Conservation (phyloP, 2,113 vertebrate species). For the Cacatua alba region DNA sequence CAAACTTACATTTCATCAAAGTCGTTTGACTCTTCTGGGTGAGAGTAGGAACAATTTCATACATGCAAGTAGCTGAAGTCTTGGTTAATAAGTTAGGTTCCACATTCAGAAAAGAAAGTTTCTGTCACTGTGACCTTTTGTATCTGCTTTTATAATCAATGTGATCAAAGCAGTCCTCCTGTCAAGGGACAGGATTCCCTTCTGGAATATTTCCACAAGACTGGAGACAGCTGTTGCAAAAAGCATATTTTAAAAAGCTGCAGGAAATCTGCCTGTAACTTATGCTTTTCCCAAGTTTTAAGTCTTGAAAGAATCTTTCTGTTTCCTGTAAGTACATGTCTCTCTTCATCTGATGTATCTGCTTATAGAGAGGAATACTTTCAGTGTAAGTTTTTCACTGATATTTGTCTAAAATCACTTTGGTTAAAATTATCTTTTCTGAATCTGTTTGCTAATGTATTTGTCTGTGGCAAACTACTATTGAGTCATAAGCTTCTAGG, state of each 20-base stretch:
- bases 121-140: conserved; percentile 23
- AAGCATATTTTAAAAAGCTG: conserved; percentile 43
- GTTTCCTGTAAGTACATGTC: not conserved
- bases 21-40: not conserved
- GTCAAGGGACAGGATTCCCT: conserved; percentile 47
- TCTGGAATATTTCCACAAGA: conserved; percentile 57
- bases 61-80: not conserved
- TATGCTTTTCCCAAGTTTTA: conserved; percentile 40
- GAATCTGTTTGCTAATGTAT: not conserved
- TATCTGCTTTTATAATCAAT: conserved; percentile 61
- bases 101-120: conserved; percentile 27
- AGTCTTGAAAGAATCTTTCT: conserved; percentile 34
- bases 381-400: not conserved
- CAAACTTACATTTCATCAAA: conserved; percentile 6
- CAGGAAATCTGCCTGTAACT: conserved; percentile 33
- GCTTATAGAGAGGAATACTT: not conserved
- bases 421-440: not conserved
- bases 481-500: not conserved
- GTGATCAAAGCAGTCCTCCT: conserved; percentile 51
- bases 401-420: not conserved
- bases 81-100: not conserved
- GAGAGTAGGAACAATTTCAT: not conserved
- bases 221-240: conserved; percentile 59
- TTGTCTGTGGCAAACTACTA: not conserved
- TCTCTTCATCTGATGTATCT: not conserved